Percentiles rank a stretch among this genome's conserved stretches.
phyloP scores from a whole-genome alignment of 2,888 invertebrate species.

The Epistrophe eligans region DNA sequence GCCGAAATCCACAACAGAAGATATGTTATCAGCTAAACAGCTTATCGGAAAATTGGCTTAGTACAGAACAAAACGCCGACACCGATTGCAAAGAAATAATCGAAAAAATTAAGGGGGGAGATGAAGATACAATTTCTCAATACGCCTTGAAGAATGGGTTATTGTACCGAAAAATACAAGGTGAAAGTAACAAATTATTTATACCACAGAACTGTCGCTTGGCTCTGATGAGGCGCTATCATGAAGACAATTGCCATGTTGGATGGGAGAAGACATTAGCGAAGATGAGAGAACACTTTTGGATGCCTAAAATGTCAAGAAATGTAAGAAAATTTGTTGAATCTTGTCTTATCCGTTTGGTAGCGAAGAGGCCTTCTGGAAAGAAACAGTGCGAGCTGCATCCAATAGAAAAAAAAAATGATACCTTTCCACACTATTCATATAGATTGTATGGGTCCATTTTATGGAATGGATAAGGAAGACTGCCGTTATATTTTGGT shows the following conservation, averaged over 20 bases:
- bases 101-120: neutral
- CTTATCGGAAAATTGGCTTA: no score
- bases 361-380: conserved; percentile 38
- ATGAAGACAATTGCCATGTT: conserved; percentile 42
- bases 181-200: conserved; percentile 8
- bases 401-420: conserved; percentile 45
- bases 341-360: conserved; percentile 41
- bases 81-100: no score
- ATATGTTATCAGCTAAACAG: no score
- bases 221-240: conserved; percentile 37
- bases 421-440: conserved; percentile 56
- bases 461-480: conserved; percentile 24
- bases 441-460: conserved; percentile 62
- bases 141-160: neutral
- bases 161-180: neutral
- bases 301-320: conserved; percentile 35
- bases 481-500: conserved; percentile 16
- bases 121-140: neutral
- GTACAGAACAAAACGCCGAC: no score
- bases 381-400: conserved; percentile 30
- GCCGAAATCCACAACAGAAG: no score
- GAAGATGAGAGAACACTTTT: conserved; percentile 14
- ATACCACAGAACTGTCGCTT: conserved; percentile 34
- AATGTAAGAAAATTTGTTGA: conserved; percentile 39
- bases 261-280: conserved; percentile 24